Percentiles rank a stretch among this genome's conserved stretches.
phyloP scores from a whole-genome alignment of 2,888 invertebrate genomes.

The Caenorhabditis imperialis region DNA sequence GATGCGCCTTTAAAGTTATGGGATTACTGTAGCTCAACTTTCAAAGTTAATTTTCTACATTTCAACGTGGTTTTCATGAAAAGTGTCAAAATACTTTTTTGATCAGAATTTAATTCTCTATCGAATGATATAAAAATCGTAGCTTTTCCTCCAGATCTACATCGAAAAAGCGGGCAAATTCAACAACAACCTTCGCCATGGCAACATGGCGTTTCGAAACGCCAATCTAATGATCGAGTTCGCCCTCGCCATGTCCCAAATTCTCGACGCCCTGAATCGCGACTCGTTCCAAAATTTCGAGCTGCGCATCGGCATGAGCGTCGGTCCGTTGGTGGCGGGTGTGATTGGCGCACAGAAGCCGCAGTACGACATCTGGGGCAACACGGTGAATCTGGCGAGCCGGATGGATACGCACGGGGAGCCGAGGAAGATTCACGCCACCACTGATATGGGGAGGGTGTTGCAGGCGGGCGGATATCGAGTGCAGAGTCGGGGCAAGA shows the following conservation, averaged over 20 bases:
- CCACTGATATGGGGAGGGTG: slow-evolving; percentile 88
- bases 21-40: no score
- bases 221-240: slow-evolving; percentile 93
- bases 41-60: no score
- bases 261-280: slow-evolving; percentile 93
- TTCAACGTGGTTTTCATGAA: no score
- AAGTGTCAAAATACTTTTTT: no score
- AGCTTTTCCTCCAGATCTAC: no score
- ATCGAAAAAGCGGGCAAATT: slow-evolving; percentile 46
- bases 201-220: slow-evolving; percentile 80
- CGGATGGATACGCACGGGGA: slow-evolving; percentile 96
- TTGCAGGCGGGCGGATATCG: slow-evolving; percentile 89
- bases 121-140: no score
- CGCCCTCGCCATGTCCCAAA: slow-evolving; percentile 91
- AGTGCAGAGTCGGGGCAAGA: slow-evolving; percentile 91
- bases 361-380: slow-evolving; percentile 98
- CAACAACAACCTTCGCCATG: slow-evolving; percentile 52
- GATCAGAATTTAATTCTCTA: no score
- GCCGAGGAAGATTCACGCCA: slow-evolving; percentile 84
- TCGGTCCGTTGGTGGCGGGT: slow-evolving; percentile 94
- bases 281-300: slow-evolving; percentile 97
- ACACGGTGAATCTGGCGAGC: slow-evolving; percentile 96
- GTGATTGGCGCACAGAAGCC: slow-evolving; percentile 97
- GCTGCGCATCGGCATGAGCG: slow-evolving; percentile 90
- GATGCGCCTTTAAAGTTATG: no score